A percentile compares a stretch with the other conserved stretches of the same genome.
phyloP scores from a whole-genome alignment of 2,113 vertebrate genomes.

The Dipodomys stephensi region DNA sequence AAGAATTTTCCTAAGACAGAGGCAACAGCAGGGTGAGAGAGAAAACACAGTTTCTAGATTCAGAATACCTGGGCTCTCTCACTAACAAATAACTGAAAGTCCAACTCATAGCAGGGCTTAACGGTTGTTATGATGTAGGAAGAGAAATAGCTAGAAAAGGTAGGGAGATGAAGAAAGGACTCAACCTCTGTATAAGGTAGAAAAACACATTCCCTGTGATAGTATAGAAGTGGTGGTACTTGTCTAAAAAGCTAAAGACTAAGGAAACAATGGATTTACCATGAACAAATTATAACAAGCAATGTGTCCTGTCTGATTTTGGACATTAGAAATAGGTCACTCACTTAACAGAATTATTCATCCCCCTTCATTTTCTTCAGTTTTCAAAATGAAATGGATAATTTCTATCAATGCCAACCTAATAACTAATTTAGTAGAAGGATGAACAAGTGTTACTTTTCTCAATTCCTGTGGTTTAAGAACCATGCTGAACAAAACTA shows the following conservation, averaged over 20 bases:
- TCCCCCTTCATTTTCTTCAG: background rate
- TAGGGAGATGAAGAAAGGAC: too few species aligned
- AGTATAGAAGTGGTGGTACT: background rate
- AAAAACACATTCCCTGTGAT: background rate
- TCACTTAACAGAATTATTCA: background rate
- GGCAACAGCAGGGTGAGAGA: too few species aligned
- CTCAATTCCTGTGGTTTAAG: background rate
- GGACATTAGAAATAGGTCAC: background rate
- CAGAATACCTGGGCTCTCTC: background rate
- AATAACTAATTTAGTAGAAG: background rate
- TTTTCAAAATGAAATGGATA: background rate
- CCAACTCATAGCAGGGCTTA: background rate
- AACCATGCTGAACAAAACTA: background rate
- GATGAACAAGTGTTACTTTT: background rate
- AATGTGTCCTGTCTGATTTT: background rate
- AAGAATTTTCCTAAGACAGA: background rate
- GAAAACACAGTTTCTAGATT: background rate
- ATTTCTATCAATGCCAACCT: background rate
- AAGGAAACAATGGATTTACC: background rate
- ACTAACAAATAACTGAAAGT: background rate
- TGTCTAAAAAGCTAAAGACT: background rate
- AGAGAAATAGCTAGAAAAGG: rapidly evolving
- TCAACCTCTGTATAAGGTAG: too few species aligned
- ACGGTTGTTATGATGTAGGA: background rate
- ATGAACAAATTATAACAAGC: background rate